Conservation (phyloP, 2,797 vertebrate genomes). For the Liparis tanakae region DNA sequence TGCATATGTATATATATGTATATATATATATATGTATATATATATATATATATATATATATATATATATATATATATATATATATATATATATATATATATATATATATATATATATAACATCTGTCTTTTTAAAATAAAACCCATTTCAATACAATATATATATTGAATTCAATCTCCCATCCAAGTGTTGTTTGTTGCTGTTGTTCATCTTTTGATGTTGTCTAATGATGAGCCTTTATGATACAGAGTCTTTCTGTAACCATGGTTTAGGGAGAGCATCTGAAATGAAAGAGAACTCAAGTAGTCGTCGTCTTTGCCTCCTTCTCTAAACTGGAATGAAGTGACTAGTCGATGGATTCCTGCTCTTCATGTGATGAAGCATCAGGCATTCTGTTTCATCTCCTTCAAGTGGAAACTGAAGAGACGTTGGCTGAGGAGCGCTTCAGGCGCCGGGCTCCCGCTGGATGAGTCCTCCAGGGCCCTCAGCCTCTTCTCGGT, state of each 20-base stretch:
- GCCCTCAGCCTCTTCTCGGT: conserved; percentile 62
- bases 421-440: conserved; percentile 35
- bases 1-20: neutral
- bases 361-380: conserved; percentile 45
- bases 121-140: too few species aligned
- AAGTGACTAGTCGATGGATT: conserved; percentile 58
- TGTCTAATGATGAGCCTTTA: conserved; percentile 44
- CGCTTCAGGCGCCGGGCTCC: conserved; percentile 41
- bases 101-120: too few species aligned
- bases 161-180: conserved; percentile 42
- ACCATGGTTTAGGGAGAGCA: conserved; percentile 36
- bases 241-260: conserved; percentile 14
- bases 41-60: too few species aligned
- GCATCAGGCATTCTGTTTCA: conserved; percentile 55
- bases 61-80: too few species aligned
- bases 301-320: conserved; percentile 30
- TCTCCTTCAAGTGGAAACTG: conserved; percentile 50
- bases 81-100: too few species aligned
- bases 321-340: conserved; percentile 50
- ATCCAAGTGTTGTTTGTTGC: neutral
- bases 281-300: conserved; percentile 40
- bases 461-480: conserved; percentile 56
- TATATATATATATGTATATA: too few species aligned
- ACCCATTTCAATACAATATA: too few species aligned
- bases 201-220: conserved; percentile 46